Conservation (phyloP, 2,888 invertebrate species). For the Phyllotreta cruciferae region DNA sequence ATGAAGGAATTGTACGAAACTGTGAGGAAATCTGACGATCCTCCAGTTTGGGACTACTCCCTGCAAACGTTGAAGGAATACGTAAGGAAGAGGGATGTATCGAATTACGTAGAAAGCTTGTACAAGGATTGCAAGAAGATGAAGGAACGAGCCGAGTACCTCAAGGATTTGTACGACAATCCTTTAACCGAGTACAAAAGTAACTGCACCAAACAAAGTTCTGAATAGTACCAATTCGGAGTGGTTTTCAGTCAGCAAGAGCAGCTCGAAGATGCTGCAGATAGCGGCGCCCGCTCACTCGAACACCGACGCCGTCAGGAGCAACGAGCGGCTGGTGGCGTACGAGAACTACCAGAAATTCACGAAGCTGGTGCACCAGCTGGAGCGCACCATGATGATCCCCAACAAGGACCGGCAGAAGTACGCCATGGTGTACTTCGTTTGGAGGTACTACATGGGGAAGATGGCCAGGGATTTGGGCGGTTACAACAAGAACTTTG, state of each 20-base stretch:
- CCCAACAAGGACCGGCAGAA: constrained; percentile 42
- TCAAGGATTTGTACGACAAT: neutral
- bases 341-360: constrained; percentile 37
- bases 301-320: neutral
- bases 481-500: constrained; percentile 26
- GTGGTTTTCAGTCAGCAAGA: no score
- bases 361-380: constrained; percentile 36
- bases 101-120: constrained; percentile 35
- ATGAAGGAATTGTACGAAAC: constrained; percentile 47
- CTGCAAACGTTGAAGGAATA: constrained; percentile 42
- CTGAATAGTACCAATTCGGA: no score
- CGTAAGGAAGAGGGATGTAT: constrained; percentile 44
- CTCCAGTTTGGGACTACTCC: constrained; percentile 46
- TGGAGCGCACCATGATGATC: constrained; percentile 43
- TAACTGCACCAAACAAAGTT: no score
- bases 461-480: constrained; percentile 39
- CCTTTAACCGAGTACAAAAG: neutral
- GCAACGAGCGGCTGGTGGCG: constrained; percentile 17
- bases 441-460: constrained; percentile 39
- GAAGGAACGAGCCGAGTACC: constrained; percentile 21
- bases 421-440: constrained; percentile 37
- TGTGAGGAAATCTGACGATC: constrained; percentile 37
- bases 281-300: no score
- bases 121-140: constrained; percentile 29
- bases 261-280: no score